Evolutionary conservation across 2,888 invertebrate genomes (phyloP), one percentile per base, ranked within the genome.

Genomic region (Brenthis ino): DNA sequence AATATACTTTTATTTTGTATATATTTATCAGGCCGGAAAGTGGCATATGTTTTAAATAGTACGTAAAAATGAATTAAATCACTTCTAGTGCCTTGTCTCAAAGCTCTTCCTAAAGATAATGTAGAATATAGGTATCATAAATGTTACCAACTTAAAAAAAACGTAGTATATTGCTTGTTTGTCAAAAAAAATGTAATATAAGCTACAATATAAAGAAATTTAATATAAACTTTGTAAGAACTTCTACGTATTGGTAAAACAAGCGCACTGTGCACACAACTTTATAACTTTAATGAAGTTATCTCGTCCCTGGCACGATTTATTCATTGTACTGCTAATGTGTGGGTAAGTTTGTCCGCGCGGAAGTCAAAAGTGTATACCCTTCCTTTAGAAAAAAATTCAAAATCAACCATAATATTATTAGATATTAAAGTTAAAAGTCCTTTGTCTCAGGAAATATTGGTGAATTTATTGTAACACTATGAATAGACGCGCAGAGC

Each of bases 311-410:
- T 81, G 79, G 80, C 83, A 83, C 74, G 73, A 75, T 76, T 77
- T 76, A 77, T 78, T 77, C 81, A 80, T 81, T 80, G 72, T 78
- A 83, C 84, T 86, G 81, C 89, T 89, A 89, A 89, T 89, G 88
- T 89, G 88, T 87, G 88, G 88, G 86, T 86, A 85, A 80, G 80
- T 84, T 82, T 83, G 84, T 85, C 85, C 83, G 83, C 82, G 85
- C 85, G 86, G 85, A 84, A 85, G 81, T 83, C 80, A 82, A 82
- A 82, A 79, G 77, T 78, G 77, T 79, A 79, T 77, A 80, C 79
- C 79, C 78, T 79, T 75, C 75, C 55, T 57, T 43, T 48, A 6
- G 47, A 20, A 43, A 48, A 37, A 14, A 5, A 65, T n/a, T 33
- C 20, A 12, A 6, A 72, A 72, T 53, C 6, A 67, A 76, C 76